Evolutionary conservation across 2,888 invertebrate genomes (phyloP).

Genomic region (Atrina japonica): DNA sequence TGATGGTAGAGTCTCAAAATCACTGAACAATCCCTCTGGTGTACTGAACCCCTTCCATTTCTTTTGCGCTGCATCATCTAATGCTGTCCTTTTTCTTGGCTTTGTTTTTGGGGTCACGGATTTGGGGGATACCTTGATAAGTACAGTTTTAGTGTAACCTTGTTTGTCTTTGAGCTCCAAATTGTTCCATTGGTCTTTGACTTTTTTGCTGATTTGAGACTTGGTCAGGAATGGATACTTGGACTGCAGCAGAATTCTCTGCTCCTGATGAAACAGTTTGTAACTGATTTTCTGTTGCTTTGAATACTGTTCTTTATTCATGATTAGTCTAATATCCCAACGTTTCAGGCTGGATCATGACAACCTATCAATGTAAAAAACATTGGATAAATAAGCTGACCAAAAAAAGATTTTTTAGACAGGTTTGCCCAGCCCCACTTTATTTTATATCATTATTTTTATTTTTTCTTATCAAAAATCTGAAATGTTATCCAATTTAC

Average conservation of each 20-base stretch:
- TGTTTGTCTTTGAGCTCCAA: slow-evolving; percentile 43
- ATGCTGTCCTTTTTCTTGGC: slow-evolving; percentile 4
- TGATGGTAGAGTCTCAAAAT: slow-evolving; percentile 15
- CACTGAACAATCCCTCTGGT: slow-evolving; percentile 38
- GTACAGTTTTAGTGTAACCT: slow-evolving; percentile 47
- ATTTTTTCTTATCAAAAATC: no score
- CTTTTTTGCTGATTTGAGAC: slow-evolving; percentile 65
- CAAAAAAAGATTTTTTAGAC: no score
- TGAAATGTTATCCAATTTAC: no score
- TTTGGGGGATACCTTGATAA: no score
- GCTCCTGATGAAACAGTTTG: slow-evolving; percentile 43
- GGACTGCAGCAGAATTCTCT: slow-evolving; percentile 55
- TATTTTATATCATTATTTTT: no score
- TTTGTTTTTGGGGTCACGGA: background rate
- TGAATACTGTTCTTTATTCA: slow-evolving; percentile 14
- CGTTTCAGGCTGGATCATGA: no score
- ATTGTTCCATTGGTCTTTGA: slow-evolving; percentile 63
- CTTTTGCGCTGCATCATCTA: slow-evolving; percentile 33
- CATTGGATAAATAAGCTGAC: no score
- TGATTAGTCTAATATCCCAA: background rate
- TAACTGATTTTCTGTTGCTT: slow-evolving; percentile 40
- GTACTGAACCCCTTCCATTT: slow-evolving; percentile 40
- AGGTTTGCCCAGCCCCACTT: no score
- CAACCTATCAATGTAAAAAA: no score
- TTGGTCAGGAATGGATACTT: slow-evolving; percentile 66